Percentiles rank a stretch among this genome's conserved stretches.
Conservation (phyloP, 1,140 invertebrate species). For the Trichoplusia ni region DNA sequence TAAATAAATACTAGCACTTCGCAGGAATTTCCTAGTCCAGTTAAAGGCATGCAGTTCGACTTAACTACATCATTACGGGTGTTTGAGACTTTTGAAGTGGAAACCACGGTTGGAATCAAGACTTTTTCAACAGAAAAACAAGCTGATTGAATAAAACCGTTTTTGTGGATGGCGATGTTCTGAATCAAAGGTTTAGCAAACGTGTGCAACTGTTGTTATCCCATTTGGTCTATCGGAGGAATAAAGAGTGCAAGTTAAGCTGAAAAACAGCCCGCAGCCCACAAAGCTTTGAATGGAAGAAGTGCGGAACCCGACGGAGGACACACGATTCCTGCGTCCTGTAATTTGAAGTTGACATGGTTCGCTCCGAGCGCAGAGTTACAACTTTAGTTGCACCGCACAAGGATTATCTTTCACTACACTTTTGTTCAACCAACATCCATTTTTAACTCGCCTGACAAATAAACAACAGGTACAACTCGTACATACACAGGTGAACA, state of each 20-base stretch:
- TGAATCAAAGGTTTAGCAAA: conserved; percentile 12
- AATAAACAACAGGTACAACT: too few species aligned
- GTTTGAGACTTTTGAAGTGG: conserved; percentile 13
- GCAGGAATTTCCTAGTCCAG: conserved; percentile 2
- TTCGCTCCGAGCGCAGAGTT: conserved; percentile 36
- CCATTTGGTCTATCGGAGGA: conserved; percentile 32
- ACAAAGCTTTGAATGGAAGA: conserved; percentile 67
- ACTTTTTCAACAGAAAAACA: conserved; percentile 17
- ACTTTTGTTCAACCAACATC: conserved; percentile 39
- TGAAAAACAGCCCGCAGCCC: conserved; percentile 56
- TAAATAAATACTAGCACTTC: neutral
- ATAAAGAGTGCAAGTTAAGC: conserved; percentile 62
- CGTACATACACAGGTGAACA: neutral
- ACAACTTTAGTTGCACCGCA: conserved; percentile 35
- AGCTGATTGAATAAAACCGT: conserved; percentile 10
- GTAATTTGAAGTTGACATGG: conserved; percentile 53
- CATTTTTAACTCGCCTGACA: conserved; percentile 43
- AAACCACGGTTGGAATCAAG: conserved; percentile 12
- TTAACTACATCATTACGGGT: conserved; percentile 17
- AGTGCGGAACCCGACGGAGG: conserved; percentile 39
- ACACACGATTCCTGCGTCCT: conserved; percentile 52
- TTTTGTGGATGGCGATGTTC: neutral
- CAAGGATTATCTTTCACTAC: conserved; percentile 13
- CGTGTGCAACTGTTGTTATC: conserved; percentile 24
- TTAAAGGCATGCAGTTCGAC: conserved; percentile 15